Evolutionary conservation across 2,888 invertebrate genomes (phyloP), one percentile per base, ranked within the genome.

Genomic region (Hydrotaea diabolus): DNA sequence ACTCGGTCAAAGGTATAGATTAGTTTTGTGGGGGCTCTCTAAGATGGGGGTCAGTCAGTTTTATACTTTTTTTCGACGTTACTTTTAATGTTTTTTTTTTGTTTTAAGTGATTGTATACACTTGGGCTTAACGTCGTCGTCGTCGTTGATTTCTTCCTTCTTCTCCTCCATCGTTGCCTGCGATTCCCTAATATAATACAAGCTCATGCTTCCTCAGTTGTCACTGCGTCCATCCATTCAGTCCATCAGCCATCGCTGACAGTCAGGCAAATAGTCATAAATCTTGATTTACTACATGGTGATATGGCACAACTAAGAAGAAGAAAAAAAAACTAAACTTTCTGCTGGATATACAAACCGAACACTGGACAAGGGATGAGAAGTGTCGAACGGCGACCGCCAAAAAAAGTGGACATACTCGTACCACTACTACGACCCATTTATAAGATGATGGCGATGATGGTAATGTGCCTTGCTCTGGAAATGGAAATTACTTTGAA

Each of bases 281-380:
- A 69, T 69, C 69, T 69, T 69, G 69, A 69, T 69, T 69, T 46
- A 69, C 46, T 46, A 46, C 69, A 69, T 46, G 69, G 23, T 69
- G 46, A 69, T 23, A 15, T 23, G 21, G 23, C 55, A 55, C 19
- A 55, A 8, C 19, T 21, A 9, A 43, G 19, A 66, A 43, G 11
- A 43, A 39, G n/a, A 26, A 1, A 36, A 13, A 31, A 2, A 31
- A 2, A 4, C 31, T 4, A 31, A 31, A 31, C 2, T 7, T 31
- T 2, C 36, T 66, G 39, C 21, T 21, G 39, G 11, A 66, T 19
- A 19, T 39, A 36, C 19, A 19, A 66, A 17, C 11, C 7, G 19
- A 36, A n/a, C 46, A 21, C 0, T 15, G n/a, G n/a, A 13, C 3
- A 49, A 49, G 13, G 2, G 49, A 49, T 2, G n/a, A n/a, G n/a